These are phyloP conservation scores for Epizoanthus rinbou DNA, from an alignment of 92 coral and sea anemone genomes.

Conservation along the genomic window DNA sequence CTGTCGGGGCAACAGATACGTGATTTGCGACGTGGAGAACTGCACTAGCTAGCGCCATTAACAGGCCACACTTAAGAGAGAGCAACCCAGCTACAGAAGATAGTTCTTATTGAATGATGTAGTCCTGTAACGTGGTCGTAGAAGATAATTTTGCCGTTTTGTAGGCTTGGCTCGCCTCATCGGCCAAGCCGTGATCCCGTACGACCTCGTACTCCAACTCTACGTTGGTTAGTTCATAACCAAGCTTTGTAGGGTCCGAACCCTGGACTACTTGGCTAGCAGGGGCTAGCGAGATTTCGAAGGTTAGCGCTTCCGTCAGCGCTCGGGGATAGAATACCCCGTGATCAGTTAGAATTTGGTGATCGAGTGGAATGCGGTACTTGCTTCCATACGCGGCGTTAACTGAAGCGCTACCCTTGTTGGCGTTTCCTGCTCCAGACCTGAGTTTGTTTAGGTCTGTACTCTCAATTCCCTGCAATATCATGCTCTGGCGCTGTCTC, in stretches of 20 bases:
- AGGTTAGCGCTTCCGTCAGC: not conserved
- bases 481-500: too few species aligned
- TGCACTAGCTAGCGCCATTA: too few species aligned
- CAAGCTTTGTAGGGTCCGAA: not conserved
- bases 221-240: not conserved
- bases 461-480: too few species aligned
- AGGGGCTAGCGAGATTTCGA: not conserved
- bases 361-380: slow-evolving; percentile 38
- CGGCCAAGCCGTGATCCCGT: not conserved
- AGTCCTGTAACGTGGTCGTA: not conserved
- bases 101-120: too few species aligned
- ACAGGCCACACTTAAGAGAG: too few species aligned
- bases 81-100: too few species aligned
- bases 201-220: not conserved
- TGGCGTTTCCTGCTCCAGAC: too few species aligned
- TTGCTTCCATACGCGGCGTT: not conserved
- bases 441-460: too few species aligned
- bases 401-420: too few species aligned
- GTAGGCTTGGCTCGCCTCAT: not conserved
- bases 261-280: slow-evolving; percentile 2
- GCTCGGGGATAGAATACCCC: slow-evolving; percentile 33
- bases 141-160: not conserved
- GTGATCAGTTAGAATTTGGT: slow-evolving; percentile 22
- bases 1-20: too few species aligned
- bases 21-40: too few species aligned